Evolutionary conservation across 2,113 vertebrate species (phyloP), one percentile per base, ranked within the genome.

Genomic region (Cyrtonyx montezumae): DNA sequence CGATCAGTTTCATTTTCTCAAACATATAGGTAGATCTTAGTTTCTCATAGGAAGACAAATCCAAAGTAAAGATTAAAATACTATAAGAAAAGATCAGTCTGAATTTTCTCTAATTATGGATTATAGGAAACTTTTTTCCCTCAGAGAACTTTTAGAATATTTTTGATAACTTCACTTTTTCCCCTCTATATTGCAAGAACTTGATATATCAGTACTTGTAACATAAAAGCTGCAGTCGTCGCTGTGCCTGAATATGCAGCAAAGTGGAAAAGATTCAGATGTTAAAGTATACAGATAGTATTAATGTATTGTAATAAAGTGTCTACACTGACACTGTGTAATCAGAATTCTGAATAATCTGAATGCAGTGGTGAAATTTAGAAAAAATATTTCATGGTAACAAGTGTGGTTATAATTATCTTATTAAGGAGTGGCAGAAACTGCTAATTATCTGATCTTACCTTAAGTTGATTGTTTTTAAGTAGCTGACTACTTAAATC

Each of bases 381-480:
- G 68, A 75, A 75, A 92, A 63, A 37, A 43, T 16, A 53, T 30
- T 67, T 82, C 18, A 21, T 18, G 49, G 68, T 79, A 79, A 34
- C 45, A 92, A 96, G 94, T 96, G 94, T 96, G 95, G 91, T 85
- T 71, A n/a, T 91, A 94, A 94, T 85, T 89, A 89, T 37, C 30
- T 87, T 56, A 28, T 45, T 65, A 86, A 88, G 63, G 95, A 96
- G 93, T 96, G 94, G 94, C 95, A 96, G 87, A 92, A 94, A 65
- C 61, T 65, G 78, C 65, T 77, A 58, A 73, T 73, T 68, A 25
- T 87, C 34, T 65, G 79, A 90, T 86, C 19, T 63, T 90, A 63
- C 65, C n/a, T 46, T 32, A 79, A 83, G 65, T 71, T 88, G 67
- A 2, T 84, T 1, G 48, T 79, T 78, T 4, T 43, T 74, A 92